phyloP scores from a whole-genome alignment of 2,797 vertebrate genomes.

The Schizopygopsis malacanthus region DNA sequence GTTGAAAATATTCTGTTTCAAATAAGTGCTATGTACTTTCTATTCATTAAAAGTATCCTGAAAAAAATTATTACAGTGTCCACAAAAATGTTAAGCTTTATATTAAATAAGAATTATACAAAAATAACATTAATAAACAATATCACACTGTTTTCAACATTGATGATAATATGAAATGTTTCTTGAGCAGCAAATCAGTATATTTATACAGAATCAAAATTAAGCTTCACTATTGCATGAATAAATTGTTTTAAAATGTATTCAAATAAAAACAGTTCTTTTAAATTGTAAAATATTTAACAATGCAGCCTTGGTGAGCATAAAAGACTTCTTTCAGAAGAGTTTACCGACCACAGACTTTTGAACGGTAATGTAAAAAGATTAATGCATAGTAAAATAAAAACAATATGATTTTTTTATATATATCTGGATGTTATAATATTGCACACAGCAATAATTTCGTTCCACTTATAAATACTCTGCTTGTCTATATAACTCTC shows the following conservation, averaged over 20 bases:
- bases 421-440: too few relatives aligned
- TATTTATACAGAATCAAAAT: background rate
- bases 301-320: too few relatives aligned
- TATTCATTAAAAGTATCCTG: background rate
- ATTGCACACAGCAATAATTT: too few relatives aligned
- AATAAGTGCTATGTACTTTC: background rate
- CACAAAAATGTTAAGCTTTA: background rate
- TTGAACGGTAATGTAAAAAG: too few relatives aligned
- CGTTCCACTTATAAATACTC: background rate
- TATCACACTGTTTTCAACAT: background rate
- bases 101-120: background rate
- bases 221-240: too few relatives aligned
- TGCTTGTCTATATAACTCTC: background rate
- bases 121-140: background rate
- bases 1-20: background rate
- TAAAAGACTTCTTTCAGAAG: too few relatives aligned
- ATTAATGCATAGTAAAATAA: too few relatives aligned
- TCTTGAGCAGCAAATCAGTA: background rate
- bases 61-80: background rate
- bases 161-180: background rate
- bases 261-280: background rate
- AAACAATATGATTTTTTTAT: too few relatives aligned
- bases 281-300: background rate
- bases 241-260: background rate
- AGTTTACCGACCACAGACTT: too few relatives aligned